phyloP scores from a whole-genome alignment of 2,797 vertebrate genomes.

The Lates japonicus region DNA sequence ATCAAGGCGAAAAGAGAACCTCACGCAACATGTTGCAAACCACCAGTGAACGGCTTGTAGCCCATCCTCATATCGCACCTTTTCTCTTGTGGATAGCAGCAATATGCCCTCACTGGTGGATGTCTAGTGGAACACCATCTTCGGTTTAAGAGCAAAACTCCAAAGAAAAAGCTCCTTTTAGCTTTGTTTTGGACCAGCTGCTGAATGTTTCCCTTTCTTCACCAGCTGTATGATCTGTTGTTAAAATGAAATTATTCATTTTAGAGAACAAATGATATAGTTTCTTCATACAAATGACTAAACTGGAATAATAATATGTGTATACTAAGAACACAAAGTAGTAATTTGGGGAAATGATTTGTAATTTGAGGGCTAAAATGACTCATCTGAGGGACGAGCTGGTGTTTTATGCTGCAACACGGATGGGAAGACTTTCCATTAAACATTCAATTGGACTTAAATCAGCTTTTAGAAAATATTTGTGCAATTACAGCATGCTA shows the following conservation, averaged over 20 bases:
- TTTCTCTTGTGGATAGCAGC: no score
- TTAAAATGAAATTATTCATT: neutral
- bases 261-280: neutral
- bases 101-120: no score
- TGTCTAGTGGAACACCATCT: neutral
- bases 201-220: neutral
- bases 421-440: neutral
- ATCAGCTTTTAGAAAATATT: slow-evolving; percentile 9
- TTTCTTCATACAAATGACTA: slow-evolving; percentile 7
- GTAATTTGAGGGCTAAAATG: neutral
- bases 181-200: neutral
- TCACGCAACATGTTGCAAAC: no score
- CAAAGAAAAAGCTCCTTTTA: neutral
- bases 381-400: neutral
- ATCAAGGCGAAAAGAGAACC: no score
- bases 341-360: slow-evolving; percentile 28
- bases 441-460: neutral
- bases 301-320: neutral
- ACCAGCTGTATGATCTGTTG: neutral
- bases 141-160: neutral
- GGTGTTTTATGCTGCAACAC: neutral
- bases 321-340: neutral
- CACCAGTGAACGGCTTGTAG: no score
- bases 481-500: neutral
- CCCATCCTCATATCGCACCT: no score